Evolutionary conservation across 2,113 vertebrate genomes (phyloP).

Genomic region (Carettochelys insculpta): DNA sequence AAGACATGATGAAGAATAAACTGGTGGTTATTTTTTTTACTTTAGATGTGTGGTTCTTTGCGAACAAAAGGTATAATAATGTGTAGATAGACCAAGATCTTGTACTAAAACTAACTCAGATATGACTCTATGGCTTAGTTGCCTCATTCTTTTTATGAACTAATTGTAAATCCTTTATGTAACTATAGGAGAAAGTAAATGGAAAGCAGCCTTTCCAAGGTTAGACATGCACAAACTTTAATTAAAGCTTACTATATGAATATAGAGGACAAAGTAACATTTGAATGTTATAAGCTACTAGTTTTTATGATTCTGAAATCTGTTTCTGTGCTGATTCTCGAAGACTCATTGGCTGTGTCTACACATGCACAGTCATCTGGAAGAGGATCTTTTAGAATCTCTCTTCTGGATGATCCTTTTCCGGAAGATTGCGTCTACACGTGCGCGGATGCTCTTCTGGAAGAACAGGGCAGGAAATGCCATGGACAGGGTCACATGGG

Average conservation of each 20-base stretch:
- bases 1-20: not conserved
- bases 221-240: not conserved
- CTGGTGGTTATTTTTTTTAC: not conserved
- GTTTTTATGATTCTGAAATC: conserved; percentile 13
- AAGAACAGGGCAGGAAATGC: too few species aligned
- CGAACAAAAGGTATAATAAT: not conserved
- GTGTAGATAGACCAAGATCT: not conserved
- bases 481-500: too few species aligned
- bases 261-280: too few species aligned
- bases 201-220: conserved; percentile 6
- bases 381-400: too few species aligned
- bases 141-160: conserved; percentile 10
- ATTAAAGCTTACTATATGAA: not conserved
- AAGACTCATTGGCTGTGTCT: too few species aligned
- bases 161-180: not conserved
- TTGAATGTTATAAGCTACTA: not conserved
- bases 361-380: too few species aligned
- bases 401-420: too few species aligned
- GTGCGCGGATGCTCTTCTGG: too few species aligned
- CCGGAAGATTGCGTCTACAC: too few species aligned
- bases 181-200: not conserved
- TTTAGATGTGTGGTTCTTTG: not conserved
- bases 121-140: not conserved
- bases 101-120: too few species aligned
- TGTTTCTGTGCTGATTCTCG: not conserved